Evolutionary conservation across 2,888 invertebrate genomes (phyloP), one percentile per base, ranked within the genome.

Genomic region (Tetheella fluctuosa): DNA sequence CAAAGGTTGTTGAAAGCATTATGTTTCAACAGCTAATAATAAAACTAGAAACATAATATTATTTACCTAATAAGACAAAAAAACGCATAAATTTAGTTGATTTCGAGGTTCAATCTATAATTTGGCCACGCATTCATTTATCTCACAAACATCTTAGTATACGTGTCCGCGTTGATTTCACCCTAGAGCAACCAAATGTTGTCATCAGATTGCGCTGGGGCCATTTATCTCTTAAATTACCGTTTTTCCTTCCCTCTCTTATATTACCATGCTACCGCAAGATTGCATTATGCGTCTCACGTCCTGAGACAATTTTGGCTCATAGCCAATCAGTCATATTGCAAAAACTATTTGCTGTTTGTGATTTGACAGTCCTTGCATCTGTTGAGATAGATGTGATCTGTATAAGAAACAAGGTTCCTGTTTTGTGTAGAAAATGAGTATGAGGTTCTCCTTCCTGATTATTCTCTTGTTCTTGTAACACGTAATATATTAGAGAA

Each of bases 311-410:
- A 37, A 55, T 25, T 55, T 55, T n/a, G 15, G 13, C 34, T 55
- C 0, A 55, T 20, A 34, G 34, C 55, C 37, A 37, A 55, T 34
- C 23, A 7, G 34, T 23, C 20, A 55, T 34, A 34, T 55, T 4
- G 34, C 55, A 20, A 55, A 55, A 55, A 54, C 30, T 13, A 55
- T 55, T 34, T 55, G 25, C 23, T 10, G 28, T 54, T 8, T 48
- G 17, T 37, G 55, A 28, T 54, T 28, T 54, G 28, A 30, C 30
- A 54, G n/a, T 17, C 28, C 28, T 6, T 28, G 30, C 54, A 17
- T 30, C n/a, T 25, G 23, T 4, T 25, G 17, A 23, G 25, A 39
- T 20, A 13, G 10, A 48, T 48, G 48, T 48, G 48, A 48, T 20
- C 17, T 20, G 48, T 42, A 2, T 42, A 17, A 6, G 42, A 42